Evolutionary conservation across 2,797 vertebrate genomes (phyloP), one percentile per base, ranked within the genome.

Genomic region (Gobio occitaniae): DNA sequence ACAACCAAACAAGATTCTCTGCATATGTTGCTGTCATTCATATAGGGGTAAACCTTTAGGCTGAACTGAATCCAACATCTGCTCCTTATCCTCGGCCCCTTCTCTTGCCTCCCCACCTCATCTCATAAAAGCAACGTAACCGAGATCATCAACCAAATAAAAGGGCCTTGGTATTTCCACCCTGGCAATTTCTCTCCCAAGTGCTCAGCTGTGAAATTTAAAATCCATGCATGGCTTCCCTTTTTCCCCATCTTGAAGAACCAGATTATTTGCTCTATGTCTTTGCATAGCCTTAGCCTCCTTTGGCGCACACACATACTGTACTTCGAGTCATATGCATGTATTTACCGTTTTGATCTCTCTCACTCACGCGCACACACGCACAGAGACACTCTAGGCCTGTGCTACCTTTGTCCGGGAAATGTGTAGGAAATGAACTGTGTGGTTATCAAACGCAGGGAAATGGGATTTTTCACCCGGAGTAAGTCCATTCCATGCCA

Each of bases 121-220:
- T 50, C 85, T 89, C 91, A 89, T 85, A 87, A 91, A 91, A 90
- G 89, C 86, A n/a, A 81, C 86, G 76, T 90, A 93, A 92, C 91
- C 89, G 84, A 90, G 91, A 92, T 94, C 92, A 94, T 92, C 91
- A 80, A 89, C 86, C 89, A 92, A 92, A 93, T 92, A 94, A 93
- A 92, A 92, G 90, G 88, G 81, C 74, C 78, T 78, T 80, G 85
- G 90, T 87, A 90, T 91, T 93, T 90, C 84, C 87, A 88, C 89
- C 87, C 91, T 92, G 87, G 90, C 94, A 94, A 94, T 95, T 95
- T 94, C 93, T 93, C 85, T 47, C 41, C 91, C 89, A 95, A 71
- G 91, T 94, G 93, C 92, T 96, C 93, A 94, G 92, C 93, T 95
- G 91, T 95, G 94, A 95, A 95, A 96, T 96, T 94, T 95, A 92